A percentile compares a stretch with the other conserved stretches of the same genome.
Evolutionary conservation across 2,113 vertebrate species (phyloP).

Genomic region (Pygoscelis antarcticus): DNA sequence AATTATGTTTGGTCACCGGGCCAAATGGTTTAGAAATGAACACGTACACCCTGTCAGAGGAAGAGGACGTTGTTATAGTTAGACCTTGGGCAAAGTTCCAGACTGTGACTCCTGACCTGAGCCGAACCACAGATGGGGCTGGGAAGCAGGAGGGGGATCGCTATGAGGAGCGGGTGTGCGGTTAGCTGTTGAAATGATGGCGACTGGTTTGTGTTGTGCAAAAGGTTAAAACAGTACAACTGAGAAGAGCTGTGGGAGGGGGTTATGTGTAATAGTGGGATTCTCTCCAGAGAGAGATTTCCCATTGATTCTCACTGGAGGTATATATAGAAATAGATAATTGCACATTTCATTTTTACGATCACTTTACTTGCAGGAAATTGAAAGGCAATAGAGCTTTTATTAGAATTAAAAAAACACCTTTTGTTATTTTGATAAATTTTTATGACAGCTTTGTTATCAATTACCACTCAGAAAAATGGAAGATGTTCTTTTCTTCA

Average conservation of each 20-base stretch:
- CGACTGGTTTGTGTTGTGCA: conserved; percentile 8
- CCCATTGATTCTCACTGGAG: not conserved
- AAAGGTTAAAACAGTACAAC: not conserved
- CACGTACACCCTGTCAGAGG: conserved; percentile 37
- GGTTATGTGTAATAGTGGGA: not conserved
- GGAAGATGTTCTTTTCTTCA: not conserved
- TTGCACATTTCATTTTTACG: not conserved
- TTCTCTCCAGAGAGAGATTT: conserved; percentile 13
- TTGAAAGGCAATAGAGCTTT: not conserved
- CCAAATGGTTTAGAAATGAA: conserved; percentile 55
- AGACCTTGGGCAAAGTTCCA: conserved; percentile 48
- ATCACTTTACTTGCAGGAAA: not conserved
- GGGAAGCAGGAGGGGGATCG: not conserved
- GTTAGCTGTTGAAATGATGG: not conserved
- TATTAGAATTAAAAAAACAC: not conserved
- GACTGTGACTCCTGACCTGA: conserved; percentile 35
- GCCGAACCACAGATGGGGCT: conserved; percentile 1
- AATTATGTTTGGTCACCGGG: conserved; percentile 57
- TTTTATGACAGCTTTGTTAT: not conserved
- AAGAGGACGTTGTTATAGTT: conserved; percentile 58
- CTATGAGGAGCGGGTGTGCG: not conserved
- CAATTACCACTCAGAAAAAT: not conserved
- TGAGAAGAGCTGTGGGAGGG: not conserved
- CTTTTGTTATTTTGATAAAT: not conserved
- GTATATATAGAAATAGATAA: not conserved